These are phyloP conservation scores for Suricata suricatta DNA, from an alignment of 2,113 vertebrate species.

Conservation along the genomic window DNA sequence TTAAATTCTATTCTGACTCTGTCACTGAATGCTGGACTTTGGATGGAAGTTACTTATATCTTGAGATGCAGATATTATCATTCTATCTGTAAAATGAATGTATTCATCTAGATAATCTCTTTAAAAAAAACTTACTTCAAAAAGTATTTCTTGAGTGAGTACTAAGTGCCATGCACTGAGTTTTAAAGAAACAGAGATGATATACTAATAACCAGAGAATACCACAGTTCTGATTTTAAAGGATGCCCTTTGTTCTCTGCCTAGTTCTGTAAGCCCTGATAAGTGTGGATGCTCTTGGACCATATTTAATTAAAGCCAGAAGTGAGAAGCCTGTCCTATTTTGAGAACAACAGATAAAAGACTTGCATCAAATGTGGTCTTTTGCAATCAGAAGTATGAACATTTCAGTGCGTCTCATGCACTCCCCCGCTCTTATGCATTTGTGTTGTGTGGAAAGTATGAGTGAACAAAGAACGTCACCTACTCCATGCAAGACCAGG, in stretches of 20 bases:
- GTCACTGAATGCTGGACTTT: slow-evolving; percentile 5
- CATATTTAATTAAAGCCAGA: slow-evolving; percentile 25
- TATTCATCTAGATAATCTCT: neutral
- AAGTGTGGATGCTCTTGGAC: neutral
- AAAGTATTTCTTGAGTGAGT: neutral
- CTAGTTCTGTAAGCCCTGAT: neutral
- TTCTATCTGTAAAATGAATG: neutral
- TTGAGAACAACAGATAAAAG: neutral
- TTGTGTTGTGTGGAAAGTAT: neutral
- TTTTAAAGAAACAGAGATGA: neutral
- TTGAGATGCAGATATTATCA: neutral
- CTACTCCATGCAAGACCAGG: neutral
- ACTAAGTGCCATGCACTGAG: neutral
- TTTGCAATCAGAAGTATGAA: neutral
- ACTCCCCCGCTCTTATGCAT: neutral
- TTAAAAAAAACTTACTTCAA: neutral
- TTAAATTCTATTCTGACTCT: neutral
- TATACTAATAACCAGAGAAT: neutral
- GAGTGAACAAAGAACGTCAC: neutral
- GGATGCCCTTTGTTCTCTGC: neutral
- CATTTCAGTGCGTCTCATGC: neutral
- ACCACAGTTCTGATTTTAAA: neutral
- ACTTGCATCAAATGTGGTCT: neutral
- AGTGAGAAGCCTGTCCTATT: neutral
- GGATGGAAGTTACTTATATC: neutral